phyloP scores from a whole-genome alignment of 2,113 vertebrate genomes.

The Abramis brama region DNA sequence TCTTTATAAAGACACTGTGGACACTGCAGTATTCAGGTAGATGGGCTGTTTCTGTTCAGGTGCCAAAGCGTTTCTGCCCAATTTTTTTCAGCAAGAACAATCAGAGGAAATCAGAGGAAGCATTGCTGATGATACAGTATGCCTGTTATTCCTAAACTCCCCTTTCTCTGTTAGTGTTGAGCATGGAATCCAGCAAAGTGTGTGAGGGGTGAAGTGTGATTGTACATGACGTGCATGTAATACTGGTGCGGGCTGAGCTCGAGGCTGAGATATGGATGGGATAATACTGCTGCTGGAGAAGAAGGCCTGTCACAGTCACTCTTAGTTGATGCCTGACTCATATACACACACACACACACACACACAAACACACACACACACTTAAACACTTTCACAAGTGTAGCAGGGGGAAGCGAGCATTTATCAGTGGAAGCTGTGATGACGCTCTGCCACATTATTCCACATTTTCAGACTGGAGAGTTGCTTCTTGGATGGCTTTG shows the following conservation, averaged over 20 bases:
- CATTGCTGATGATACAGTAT: constrained; percentile 12
- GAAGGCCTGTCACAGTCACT: constrained; percentile 42
- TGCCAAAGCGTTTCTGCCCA: not conserved
- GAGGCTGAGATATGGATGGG: constrained; percentile 37
- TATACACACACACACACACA: not conserved
- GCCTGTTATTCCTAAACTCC: not conserved
- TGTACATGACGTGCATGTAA: constrained; percentile 47
- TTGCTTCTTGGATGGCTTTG: constrained; percentile 20
- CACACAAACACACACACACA: not conserved
- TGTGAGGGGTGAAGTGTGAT: constrained; percentile 40
- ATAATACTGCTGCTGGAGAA: constrained; percentile 46
- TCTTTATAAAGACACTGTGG: not conserved
- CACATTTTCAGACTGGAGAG: not conserved
- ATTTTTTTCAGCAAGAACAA: not conserved
- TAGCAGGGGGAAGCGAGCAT: constrained; percentile 41
- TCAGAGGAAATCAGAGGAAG: not conserved
- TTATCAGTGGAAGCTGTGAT: constrained; percentile 16
- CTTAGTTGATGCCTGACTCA: constrained; percentile 39
- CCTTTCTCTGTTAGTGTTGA: not conserved
- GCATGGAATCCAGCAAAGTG: not conserved
- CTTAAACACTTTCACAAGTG: constrained; percentile 38
- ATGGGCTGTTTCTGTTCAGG: not conserved
- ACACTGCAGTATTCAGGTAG: not conserved
- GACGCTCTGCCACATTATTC: constrained; percentile 25
- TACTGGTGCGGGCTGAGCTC: constrained; percentile 40